A percentile compares a stretch with the other conserved stretches of the same genome.
Conservation (phyloP, 2,797 vertebrate species). For the Platyrinchus mystaceus region DNA sequence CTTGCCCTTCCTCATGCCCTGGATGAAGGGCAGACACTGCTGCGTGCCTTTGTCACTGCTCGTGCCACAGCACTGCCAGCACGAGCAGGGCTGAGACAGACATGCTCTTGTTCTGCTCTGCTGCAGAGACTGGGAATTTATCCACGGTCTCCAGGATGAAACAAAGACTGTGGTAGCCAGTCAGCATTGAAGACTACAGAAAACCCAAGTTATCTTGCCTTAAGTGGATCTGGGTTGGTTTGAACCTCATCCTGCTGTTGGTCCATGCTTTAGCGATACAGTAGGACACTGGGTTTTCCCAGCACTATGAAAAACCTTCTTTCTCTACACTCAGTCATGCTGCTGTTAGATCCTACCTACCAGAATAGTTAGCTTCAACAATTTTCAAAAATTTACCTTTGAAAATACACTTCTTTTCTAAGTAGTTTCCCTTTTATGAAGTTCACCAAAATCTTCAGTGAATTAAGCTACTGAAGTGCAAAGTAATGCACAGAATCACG, state of each 20-base stretch:
- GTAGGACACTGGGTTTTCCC: not conserved
- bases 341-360: not conserved
- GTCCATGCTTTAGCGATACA: not conserved
- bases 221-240: not conserved
- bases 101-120: not conserved
- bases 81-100: not conserved
- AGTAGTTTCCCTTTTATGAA: not conserved
- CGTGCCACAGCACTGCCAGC: not conserved
- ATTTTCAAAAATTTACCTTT: not conserved
- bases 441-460: not conserved
- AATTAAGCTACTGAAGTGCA: not conserved
- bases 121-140: not conserved
- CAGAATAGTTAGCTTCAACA: not conserved
- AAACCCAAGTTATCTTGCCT: not conserved
- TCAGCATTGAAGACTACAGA: not conserved
- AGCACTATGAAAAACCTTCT: rapidly evolving
- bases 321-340: not conserved
- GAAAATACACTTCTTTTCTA: not conserved
- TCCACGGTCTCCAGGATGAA: not conserved
- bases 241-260: not conserved
- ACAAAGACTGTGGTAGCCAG: not conserved
- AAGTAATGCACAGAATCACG: not conserved
- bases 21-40: not conserved
- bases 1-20: not conserved
- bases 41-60: not conserved